Evolutionary conservation across 1,140 invertebrate species (phyloP), one percentile per base, ranked within the genome.

Genomic region (Calycopis cecrops): DNA sequence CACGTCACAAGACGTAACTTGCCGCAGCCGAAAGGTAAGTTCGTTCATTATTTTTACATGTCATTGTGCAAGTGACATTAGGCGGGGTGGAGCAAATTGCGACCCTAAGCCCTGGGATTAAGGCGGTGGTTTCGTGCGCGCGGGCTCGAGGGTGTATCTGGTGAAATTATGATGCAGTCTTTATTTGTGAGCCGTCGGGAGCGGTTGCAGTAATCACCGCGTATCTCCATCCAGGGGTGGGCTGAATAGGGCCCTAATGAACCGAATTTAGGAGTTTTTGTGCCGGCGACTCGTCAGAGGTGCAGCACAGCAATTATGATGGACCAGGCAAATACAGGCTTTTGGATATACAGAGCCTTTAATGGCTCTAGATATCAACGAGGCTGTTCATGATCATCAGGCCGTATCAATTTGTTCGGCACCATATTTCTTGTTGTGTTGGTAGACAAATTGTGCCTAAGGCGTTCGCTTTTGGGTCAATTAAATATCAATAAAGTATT

Each of bases 41-140:
- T 85, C 83, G 81, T 87, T 87, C 83, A 87, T 87, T 87, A 87
- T 87, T 87, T 87, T 87, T 87, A 85, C 81, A 87, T 87, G 79
- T 82, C 77, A 85, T 87, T 87, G 83, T 87, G 83, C 77, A 85
- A 85, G 76, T 85, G 80, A 83, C 81, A 69, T 73, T 66, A 61
- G 21, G 49, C 21, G 57, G 57, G 48, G 52, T 48, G 51, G 60
- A 55, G 59, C 55, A 52, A 81, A 77, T 73, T 66, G 52, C 59
- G 57, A 84, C 79, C 64, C 59, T 81, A 78, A 64, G 38, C 33
- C 55, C 18, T 11, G 21, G 60, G 62, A 63, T 73, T 78, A 84
- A 71, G 69, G 65, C 76, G 56, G 69, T 53, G 67, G 72, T 81
- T 84, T 51, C 55, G 66, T 73, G 66, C 70, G 49, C 66, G 64